Base-by-base conservation (phyloP, 2,113 vertebrate genomes). In the Plecotus auritus region DNA sequence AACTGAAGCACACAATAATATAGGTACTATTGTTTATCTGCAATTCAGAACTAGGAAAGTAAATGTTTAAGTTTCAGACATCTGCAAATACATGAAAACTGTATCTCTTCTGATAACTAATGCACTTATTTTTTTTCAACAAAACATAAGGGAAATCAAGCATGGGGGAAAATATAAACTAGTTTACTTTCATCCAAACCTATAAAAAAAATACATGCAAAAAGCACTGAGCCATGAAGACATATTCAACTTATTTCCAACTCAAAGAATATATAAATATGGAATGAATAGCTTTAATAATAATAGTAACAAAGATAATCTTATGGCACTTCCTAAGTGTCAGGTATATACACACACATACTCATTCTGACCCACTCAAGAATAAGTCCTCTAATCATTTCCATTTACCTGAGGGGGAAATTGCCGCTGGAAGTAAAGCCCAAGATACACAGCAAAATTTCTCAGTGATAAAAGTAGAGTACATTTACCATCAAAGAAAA, bases 71-170 rank as follows among this genome's bases (percentile, higher is more conserved):
- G 67, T 85, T 92, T 84, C 93, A 85, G 56, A 88, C 78, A 64
- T 42, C 17, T 67, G 47, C 35, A 91, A 90, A 81, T 30, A 47
- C 28, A 32, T 84, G 13, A 85, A 87, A 95, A 59, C 9, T 70
- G 0, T 30, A 61, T 30, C 35, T 86, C 37, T 88, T 91, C 37
- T 85, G 45, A 88, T 73, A 90, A 67, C 26, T 49, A 72, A 85
- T 10, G 13, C 1, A 45, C 28, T 64, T 93, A 69, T 6, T 49
- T 89, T 94, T 94, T 69, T 88, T 90, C 42, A 89, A 64, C 32
- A 87, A 74, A 96, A 56, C 77, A 84, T 72, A 96, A 91, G 84
- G 66, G 10, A 88, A 94, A 89, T 35, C 16, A 95, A 80, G 69
- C 61, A 74, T 28, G 17, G 5, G 17, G 28, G 42, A 13, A 91